A percentile compares a stretch with the other conserved stretches of the same genome.
Evolutionary conservation across 2,888 invertebrate species (phyloP).

Genomic region (Beris morrisii): DNA sequence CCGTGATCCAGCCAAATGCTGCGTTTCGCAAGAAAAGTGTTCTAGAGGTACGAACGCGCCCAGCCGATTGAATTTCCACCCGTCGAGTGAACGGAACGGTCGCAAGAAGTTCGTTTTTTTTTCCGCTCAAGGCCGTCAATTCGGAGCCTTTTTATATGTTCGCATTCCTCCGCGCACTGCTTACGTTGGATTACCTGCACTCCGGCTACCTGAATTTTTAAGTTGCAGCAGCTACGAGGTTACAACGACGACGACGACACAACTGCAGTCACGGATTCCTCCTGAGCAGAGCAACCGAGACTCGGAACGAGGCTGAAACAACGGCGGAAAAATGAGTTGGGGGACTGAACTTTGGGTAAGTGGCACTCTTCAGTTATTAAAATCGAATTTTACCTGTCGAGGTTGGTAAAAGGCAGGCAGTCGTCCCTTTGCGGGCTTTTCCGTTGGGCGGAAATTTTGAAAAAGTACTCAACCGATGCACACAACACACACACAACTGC

Average conservation of each 20-base stretch:
- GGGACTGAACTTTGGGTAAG: slow-evolving; percentile 56
- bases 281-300: neutral
- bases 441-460: neutral
- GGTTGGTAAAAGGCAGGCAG: neutral
- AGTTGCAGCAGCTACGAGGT: no score
- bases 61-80: neutral
- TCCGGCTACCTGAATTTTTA: neutral
- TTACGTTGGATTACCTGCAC: slow-evolving; percentile 27
- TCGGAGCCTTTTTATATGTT: slow-evolving; percentile 2
- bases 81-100: neutral
- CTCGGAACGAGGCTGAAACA: neutral
- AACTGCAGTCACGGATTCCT: neutral
- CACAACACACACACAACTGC: slow-evolving; percentile 1
- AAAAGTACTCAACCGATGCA: slow-evolving; percentile 4
- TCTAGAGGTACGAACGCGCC: slow-evolving; percentile 11
- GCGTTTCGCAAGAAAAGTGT: slow-evolving; percentile 15
- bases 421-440: slow-evolving; percentile 35
- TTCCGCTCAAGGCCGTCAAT: neutral
- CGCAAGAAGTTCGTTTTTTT: no score
- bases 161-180: slow-evolving; percentile 4
- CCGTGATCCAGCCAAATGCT: slow-evolving; percentile 4
- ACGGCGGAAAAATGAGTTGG: slow-evolving; percentile 53
- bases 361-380: slow-evolving; percentile 33
- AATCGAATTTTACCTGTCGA: neutral
- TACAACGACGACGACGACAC: neutral